Evolutionary conservation across 1,140 invertebrate genomes (phyloP), one percentile per base, ranked within the genome.

Genomic region (Habropoda laboriosa): DNA sequence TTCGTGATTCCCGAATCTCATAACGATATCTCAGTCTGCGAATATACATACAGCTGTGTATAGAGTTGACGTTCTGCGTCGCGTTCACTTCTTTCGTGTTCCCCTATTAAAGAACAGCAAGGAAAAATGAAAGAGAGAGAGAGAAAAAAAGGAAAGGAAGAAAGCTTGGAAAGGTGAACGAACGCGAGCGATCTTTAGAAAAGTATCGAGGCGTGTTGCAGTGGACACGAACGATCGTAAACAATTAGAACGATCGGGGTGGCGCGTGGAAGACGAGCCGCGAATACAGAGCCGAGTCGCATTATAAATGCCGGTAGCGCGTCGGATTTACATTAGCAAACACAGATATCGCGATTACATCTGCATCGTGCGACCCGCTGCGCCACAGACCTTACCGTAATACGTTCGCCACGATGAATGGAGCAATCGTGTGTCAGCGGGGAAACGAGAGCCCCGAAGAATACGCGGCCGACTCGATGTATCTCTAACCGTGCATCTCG

Each of bases 281-380:
- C 55, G 70, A 61, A 35, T 40, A 42, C 51, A 47, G 57, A 40
- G 80, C 40, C 18, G 32, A 27, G 24, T 74, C 53, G 49, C 68
- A 47, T 82, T 84, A 77, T 71, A 63, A 84, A 85, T 73, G 79
- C 72, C 72, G 30, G 78, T 77, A 76, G 73, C 83, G 72, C 67
- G 61, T 77, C 71, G 66, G 61, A 76, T 80, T 80, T 72, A 73
- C 72, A 85, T 80, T 84, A 81, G 72, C 66, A 72, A 63, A 84
- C 77, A 73, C 78, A 81, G 82, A 84, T 84, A 77, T 85, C 67
- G 58, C 72, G 78, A 81, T 85, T 83, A 75, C 27, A 71, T 83
- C 45, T 71, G 30, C 64, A 68, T 61, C 78, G 68, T 68, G 78
- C 78, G 66, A 84, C 66, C 60, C 67, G 77, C 72, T 85, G 81